Percentiles rank a stretch among this genome's conserved stretches.
These are phyloP conservation scores for Turritopsis rubra DNA, from an alignment of 30 jellyfish, hydroid and myxozoan species.

Conservation along the genomic window DNA sequence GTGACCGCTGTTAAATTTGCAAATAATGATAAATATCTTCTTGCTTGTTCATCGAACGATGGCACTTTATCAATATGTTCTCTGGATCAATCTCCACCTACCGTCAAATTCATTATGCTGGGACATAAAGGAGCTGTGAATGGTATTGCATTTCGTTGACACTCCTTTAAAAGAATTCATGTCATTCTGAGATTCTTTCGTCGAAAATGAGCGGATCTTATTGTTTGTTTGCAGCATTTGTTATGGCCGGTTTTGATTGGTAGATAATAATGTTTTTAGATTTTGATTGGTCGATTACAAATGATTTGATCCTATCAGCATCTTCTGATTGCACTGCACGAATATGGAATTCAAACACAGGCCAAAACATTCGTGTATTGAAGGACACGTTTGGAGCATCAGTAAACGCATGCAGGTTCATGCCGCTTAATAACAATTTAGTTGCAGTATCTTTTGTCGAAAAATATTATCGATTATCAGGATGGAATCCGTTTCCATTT, in stretches of 20 bases:
- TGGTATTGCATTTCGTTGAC: not conserved
- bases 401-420: slow-evolving; percentile 68
- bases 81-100: slow-evolving; percentile 71
- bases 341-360: slow-evolving; percentile 80
- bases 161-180: not conserved
- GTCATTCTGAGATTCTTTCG: not conserved
- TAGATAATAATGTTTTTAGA: slow-evolving; percentile 30
- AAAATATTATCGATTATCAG: not conserved
- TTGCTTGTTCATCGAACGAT: slow-evolving; percentile 89
- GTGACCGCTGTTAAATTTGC: slow-evolving; percentile 93
- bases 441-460: slow-evolving; percentile 81
- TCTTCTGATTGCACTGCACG: slow-evolving; percentile 86
- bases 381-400: slow-evolving; percentile 72
- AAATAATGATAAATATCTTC: slow-evolving; percentile 65
- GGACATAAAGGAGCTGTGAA: slow-evolving; percentile 83
- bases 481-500: no score
- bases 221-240: no score
- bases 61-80: slow-evolving; percentile 76
- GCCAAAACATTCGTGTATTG: slow-evolving; percentile 64
- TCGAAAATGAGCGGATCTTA: no score
- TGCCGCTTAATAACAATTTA: slow-evolving; percentile 84
- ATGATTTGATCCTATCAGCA: slow-evolving; percentile 81
- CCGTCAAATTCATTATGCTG: slow-evolving; percentile 71
- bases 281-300: slow-evolving; percentile 90
- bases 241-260: not conserved